These are phyloP conservation scores for Syncerus caffer DNA, from an alignment of 2,797 vertebrate species.

Conservation along the genomic window DNA sequence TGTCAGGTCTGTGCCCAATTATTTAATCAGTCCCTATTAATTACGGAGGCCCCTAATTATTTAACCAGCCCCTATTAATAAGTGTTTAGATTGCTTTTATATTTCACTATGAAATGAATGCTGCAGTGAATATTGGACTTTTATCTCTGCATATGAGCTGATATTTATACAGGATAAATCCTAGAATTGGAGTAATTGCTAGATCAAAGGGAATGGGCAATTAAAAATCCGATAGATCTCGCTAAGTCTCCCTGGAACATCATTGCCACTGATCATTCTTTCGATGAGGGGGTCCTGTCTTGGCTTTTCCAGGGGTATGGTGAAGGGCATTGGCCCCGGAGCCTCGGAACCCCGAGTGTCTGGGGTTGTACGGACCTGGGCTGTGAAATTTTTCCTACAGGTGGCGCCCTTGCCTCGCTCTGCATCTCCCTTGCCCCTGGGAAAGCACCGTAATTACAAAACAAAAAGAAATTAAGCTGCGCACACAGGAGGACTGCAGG, in stretches of 20 bases:
- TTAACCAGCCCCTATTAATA: background rate
- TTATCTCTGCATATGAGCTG: background rate
- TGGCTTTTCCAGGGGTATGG: fast-evolving
- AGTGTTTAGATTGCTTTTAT: background rate
- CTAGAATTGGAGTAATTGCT: background rate
- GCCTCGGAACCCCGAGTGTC: fast-evolving
- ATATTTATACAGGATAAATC: background rate
- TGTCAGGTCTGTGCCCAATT: background rate
- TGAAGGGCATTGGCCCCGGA: fast-evolving
- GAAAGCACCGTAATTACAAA: constrained; percentile 35
- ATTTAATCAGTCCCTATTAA: background rate
- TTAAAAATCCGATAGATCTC: background rate
- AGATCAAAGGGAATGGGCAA: background rate
- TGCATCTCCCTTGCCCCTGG: background rate
- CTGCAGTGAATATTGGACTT: background rate
- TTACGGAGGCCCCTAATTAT: background rate
- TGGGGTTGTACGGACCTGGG: fast-evolving
- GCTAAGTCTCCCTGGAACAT: background rate
- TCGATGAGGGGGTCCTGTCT: fast-evolving
- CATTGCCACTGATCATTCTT: fast-evolving
- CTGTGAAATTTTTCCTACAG: constrained; percentile 71
- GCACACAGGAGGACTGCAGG: background rate
- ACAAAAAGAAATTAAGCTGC: constrained; percentile 57
- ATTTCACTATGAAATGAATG: fast-evolving
- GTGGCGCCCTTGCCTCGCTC: constrained; percentile 81